Conservation (phyloP, 2,113 vertebrate species). For the Forbesichthys papilliferus region DNA sequence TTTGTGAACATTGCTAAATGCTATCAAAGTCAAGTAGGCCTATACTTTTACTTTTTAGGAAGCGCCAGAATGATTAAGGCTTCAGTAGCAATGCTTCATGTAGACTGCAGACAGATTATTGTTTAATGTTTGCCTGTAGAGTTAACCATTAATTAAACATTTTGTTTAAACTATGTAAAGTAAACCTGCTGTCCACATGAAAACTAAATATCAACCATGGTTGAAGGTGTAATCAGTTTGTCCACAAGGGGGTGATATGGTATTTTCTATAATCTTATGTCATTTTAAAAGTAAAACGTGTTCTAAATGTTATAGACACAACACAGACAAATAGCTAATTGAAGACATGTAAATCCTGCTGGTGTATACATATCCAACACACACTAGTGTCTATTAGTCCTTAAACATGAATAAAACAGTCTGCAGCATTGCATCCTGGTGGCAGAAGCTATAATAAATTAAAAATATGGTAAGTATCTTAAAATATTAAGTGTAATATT, state of each 20-base stretch:
- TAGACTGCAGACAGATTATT: not conserved
- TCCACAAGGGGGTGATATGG: conserved; percentile 72
- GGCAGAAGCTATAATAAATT: conserved; percentile 31
- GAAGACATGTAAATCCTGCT: not conserved
- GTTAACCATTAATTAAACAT: no score
- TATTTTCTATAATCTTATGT: not conserved
- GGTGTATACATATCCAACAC: not conserved
- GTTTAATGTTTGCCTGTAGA: no score
- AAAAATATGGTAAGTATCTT: conserved; percentile 34
- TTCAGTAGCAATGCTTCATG: not conserved
- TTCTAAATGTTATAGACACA: not conserved
- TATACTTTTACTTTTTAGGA: not conserved
- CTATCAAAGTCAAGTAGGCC: no score
- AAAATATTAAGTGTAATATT: conserved; percentile 54
- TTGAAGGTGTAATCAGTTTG: conserved; percentile 6
- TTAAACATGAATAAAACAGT: not conserved
- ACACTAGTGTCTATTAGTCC: not conserved
- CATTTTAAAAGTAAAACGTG: not conserved
- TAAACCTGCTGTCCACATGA: not conserved
- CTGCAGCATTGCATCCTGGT: not conserved
- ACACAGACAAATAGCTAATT: not conserved
- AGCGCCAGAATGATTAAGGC: not conserved
- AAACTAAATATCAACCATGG: not conserved
- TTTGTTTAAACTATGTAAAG: not conserved
- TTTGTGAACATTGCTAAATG: not conserved